Percentiles rank a stretch among this genome's conserved stretches.
These are phyloP conservation scores for Anoplophora glabripennis DNA, from an alignment of 1,140 invertebrate genomes.

Conservation along the genomic window DNA sequence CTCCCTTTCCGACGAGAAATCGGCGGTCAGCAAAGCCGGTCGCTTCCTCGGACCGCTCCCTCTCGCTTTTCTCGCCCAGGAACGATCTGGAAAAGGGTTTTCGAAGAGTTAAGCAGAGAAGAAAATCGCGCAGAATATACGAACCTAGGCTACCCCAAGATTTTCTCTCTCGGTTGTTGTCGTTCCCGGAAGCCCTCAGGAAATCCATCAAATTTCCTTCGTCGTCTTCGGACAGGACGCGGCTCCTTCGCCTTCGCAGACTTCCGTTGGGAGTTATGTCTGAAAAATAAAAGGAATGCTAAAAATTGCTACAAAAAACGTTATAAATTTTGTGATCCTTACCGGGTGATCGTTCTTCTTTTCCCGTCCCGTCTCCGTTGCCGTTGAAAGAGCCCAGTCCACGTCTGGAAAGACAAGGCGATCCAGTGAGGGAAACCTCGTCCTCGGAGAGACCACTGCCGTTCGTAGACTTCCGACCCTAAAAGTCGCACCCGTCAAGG, in stretches of 20 bases:
- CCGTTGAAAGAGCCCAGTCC: slow-evolving; percentile 64
- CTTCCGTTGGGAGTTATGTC: slow-evolving; percentile 89
- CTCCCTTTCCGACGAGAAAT: slow-evolving; percentile 68
- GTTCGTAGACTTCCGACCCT: slow-evolving; percentile 30
- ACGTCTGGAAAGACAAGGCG: slow-evolving; percentile 64
- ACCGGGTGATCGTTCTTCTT: slow-evolving; percentile 74
- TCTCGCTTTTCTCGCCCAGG: slow-evolving; percentile 77
- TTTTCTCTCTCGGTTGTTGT: slow-evolving; percentile 69
- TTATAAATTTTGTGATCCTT: neutral
- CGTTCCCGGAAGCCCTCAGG: slow-evolving; percentile 69
- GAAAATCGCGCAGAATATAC: neutral
- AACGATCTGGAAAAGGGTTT: slow-evolving; percentile 64
- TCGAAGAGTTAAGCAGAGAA: slow-evolving; percentile 1
- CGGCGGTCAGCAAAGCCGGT: slow-evolving; percentile 67
- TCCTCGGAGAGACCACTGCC: slow-evolving; percentile 57
- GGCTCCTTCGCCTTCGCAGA: slow-evolving; percentile 72
- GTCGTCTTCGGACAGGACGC: slow-evolving; percentile 79
- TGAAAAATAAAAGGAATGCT: slow-evolving; percentile 39
- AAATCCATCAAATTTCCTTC: slow-evolving; percentile 85
- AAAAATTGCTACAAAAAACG: neutral
- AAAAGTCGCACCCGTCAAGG: neutral
- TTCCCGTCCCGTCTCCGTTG: slow-evolving; percentile 47
- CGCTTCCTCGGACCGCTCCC: slow-evolving; percentile 65
- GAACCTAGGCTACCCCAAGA: slow-evolving; percentile 76
- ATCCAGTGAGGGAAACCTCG: slow-evolving; percentile 59